Conservation (phyloP, 2,113 vertebrate genomes). For the Saccopteryx bilineata region DNA sequence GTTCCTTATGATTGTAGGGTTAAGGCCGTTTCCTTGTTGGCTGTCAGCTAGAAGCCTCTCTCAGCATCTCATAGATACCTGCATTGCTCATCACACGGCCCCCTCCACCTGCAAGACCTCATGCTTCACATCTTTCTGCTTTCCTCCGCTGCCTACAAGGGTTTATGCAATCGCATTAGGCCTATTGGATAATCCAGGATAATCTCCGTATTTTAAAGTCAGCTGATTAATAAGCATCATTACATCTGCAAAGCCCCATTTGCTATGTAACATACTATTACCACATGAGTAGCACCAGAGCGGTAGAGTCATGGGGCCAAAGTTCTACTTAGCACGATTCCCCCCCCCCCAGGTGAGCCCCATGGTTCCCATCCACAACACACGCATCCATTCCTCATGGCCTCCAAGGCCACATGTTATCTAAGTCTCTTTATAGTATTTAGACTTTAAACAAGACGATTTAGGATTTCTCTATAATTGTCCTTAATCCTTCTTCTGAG, state of each 20-base stretch:
- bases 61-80: background rate
- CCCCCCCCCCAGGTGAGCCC: background rate
- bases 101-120: background rate
- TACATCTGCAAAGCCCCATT: background rate
- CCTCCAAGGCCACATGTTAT: slow-evolving; percentile 16
- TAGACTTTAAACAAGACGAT: slow-evolving; percentile 25
- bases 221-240: slow-evolving; percentile 36
- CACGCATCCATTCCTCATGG: background rate
- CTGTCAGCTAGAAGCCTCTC: background rate
- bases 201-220: background rate
- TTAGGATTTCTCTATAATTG: slow-evolving; percentile 22
- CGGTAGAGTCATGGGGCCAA: background rate
- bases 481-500: slow-evolving; percentile 16
- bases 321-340: slow-evolving; percentile 25
- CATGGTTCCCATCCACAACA: background rate
- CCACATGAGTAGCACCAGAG: background rate
- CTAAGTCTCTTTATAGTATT: background rate
- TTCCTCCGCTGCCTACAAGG: slow-evolving; percentile 14
- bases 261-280: background rate
- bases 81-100: background rate
- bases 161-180: background rate
- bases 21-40: background rate
- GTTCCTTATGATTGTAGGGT: background rate
- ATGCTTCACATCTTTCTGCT: background rate
- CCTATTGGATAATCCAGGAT: background rate